Evolutionary conservation across 2,797 vertebrate genomes (phyloP), one percentile per base, ranked within the genome.

Genomic region (Coracias cyanogaster): DNA sequence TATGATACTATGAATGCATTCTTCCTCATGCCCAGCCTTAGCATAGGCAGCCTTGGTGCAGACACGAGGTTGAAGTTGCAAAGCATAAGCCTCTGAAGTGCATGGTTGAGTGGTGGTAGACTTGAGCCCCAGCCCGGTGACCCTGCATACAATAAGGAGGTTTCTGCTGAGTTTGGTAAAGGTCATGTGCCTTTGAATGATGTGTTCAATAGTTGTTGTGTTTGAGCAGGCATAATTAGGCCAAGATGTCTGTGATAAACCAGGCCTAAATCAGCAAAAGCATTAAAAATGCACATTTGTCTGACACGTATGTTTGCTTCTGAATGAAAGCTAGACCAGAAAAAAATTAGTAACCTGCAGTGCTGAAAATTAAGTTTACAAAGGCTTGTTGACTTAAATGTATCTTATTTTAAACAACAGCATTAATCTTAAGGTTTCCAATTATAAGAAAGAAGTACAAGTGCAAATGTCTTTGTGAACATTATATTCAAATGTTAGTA

Each of bases 401-500:
- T 41, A 69, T 65, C 73, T 66, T 89, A 66, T 74, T 93, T 89
- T 86, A 96, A 84, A 86, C 21, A 48, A 58, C 33, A 20, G 49
- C 33, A 46, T 60, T 96, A 92, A 88, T 94, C 84, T 72, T 92
- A 82, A 93, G 51, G 89, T 88, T 97, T 95, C 37, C 48, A 93
- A 79, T 88, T 82, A 65, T 37, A 86, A 93, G 84, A 95, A 86
- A 93, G 84, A 78, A 94, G 64, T 91, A 91, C 25, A 54, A 93
- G 41, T 79, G 62, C 43, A 92, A 96, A 93, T 87, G 66, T 94
- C 89, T 94, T 92, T 93, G 65, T 80, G 82, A 90, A 94, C 74
- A 92, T 94, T 92, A 79, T 80, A 95, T 94, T 96, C 61, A 94
- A 92, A 95, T 96, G 66, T 61, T 28, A 54, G 79, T 96, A 96